phyloP scores from a whole-genome alignment of 2,888 invertebrate species.

The Drosophila meridiana region DNA sequence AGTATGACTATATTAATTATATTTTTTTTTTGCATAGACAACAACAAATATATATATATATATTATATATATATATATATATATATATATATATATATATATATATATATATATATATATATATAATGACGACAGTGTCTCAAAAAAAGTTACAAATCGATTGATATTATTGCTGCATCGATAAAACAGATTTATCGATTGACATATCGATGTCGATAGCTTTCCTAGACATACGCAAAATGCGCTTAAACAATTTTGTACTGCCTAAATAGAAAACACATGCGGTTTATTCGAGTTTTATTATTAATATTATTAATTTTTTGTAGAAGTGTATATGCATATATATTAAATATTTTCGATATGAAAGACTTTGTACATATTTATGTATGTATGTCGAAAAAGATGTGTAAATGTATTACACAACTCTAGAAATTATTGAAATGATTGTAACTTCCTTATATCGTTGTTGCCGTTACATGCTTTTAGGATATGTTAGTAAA shows the following conservation, averaged over 20 bases:
- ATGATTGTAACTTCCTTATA: not conserved
- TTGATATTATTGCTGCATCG: conserved; percentile 6
- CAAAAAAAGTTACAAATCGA: conserved; percentile 9
- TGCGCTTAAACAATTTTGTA: conserved; percentile 49
- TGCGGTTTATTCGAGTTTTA: conserved; percentile 11
- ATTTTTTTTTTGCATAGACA: not conserved
- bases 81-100: conserved; percentile 2
- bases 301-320: not conserved
- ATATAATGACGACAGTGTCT: conserved; percentile 16
- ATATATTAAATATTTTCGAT: conserved; percentile 2
- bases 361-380: not conserved
- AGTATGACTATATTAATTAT: conserved; percentile 1
- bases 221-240: conserved; percentile 31
- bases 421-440: not conserved
- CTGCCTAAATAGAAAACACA: conserved; percentile 39
- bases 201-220: not conserved
- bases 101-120: conserved; percentile 2
- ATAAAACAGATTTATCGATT: not conserved
- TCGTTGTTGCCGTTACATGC: not conserved
- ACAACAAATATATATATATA: not conserved
- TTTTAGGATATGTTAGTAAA: conserved; percentile 5
- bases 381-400: not conserved
- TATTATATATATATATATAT: not conserved
- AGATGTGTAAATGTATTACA: not conserved
- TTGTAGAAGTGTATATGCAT: not conserved